Evolutionary conservation across 37 sponge, comb jelly and placozoan genomes (phyloP), one percentile per base, ranked within the genome.

Genomic region (Eunapius fragilis): DNA sequence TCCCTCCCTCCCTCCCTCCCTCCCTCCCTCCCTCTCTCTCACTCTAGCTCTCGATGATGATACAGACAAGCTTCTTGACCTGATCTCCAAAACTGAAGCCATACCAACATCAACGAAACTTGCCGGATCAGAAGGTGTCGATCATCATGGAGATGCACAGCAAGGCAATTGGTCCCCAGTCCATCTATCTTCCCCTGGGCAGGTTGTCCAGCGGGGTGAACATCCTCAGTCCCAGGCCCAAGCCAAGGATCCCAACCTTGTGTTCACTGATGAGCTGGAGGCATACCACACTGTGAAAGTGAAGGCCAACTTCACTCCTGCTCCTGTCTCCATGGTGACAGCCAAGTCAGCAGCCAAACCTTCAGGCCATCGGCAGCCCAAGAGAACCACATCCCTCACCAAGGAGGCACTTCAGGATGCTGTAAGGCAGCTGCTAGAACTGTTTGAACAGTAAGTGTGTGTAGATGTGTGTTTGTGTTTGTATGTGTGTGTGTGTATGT

Each of bases 31-130:
- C n/a, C n/a, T n/a, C n/a, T n/a, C n/a, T n/a, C n/a, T n/a, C n/a
- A n/a, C n/a, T 76, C 22, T 17, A 86, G 86, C 82, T 68, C 68
- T 82, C 70, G 71, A 82, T 72, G 88, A 87, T 71, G 85, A 90
- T 34, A 93, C 94, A 22, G 90, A 89, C 27, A 80, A 89, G 48
- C 85, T 93, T 2, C 68, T 93, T 48, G 85, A 93, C 25, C 82
- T 93, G 34, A 79, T 90, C 9, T 68, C 75, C 9, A 87, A 87
- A 37, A 89, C 85, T 31, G 93, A 83, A 11, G 25, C 35, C 47
- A 45, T 45, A 11, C n/a, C n/a, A n/a, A n/a, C n/a, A n/a, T n/a
- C n/a, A n/a, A n/a, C n/a, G n/a, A 45, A 45, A 9, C 47, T 9
- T 11, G 9, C 47, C 9, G 9, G 47, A 45, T 45, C 47, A 11